Base-by-base conservation (phyloP, 2,888 invertebrate species). In the Macaria liturata region DNA sequence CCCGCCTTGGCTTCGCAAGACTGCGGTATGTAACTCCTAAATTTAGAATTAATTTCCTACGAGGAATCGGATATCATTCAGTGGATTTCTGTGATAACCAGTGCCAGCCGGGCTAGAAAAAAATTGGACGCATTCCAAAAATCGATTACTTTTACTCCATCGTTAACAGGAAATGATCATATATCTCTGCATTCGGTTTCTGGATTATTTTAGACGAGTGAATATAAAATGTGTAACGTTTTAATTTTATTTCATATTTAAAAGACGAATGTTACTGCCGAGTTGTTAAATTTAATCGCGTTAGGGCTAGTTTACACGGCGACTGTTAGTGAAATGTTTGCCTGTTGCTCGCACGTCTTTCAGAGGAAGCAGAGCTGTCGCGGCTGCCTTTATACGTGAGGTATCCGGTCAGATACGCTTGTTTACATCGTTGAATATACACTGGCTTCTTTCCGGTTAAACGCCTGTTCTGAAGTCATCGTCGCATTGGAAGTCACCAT, bases 81-180 rank as follows among this genome's bases (percentile, higher is more conserved):
- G 76, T 84, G 59, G 60, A 68, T 66, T 62, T 66, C 58, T 59
- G 57, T 64, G 82, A 84, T 85, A 83, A 80, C 81, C 73, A 78
- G 82, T 82, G 84, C 84, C 88, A 86, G 82, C 78, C 78, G 78
- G 76, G 74, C 42, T 8, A 76, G 76, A 76, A 81, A 80, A 20
- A 82, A 84, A 80, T 44, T 91, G 91, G 91, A 85, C 64, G 64
- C 56, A 64, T 62, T 86, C 91, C 91, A 91, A 84, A 79, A 83
- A 89, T 88, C 88, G 85, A 88, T 89, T 89, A 84, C 83, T 82
- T 84, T 85, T 80, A 84, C 84, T 83, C 75, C 74, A 79, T 74
- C 75, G 80, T 78, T 80, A 81, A 83, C 81, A 84, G 84, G 81
- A 85, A 84, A 80, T 75, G 73, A 80, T 78, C 76, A 75, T 78